Conservation (phyloP, 2,113 vertebrate species). For the Oryzias melastigma region DNA sequence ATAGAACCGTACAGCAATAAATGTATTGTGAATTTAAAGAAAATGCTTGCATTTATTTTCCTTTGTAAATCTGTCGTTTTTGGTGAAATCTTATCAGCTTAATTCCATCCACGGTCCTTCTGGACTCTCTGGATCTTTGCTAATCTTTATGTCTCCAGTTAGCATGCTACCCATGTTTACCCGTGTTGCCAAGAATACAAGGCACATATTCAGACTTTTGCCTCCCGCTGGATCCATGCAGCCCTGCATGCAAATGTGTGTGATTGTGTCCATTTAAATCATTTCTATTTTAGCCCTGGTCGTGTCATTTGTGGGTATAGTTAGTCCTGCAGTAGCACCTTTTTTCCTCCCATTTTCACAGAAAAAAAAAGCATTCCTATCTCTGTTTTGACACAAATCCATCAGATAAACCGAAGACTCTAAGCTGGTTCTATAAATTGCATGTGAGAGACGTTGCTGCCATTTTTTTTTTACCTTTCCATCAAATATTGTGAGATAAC, state of each 20-base stretch:
- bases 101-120: constrained; percentile 4
- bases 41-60: too few species aligned
- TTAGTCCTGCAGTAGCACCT: not conserved
- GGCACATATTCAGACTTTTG: constrained; percentile 58
- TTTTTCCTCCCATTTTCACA: constrained; percentile 12
- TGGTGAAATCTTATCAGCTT: not conserved
- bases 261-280: constrained; percentile 12
- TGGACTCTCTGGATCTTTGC: constrained; percentile 11
- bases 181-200: constrained; percentile 51
- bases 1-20: too few species aligned
- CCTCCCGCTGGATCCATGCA: constrained; percentile 43
- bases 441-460: constrained; percentile 38
- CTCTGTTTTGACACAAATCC: constrained; percentile 28
- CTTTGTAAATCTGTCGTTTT: not conserved
- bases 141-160: constrained; percentile 49
- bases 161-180: constrained; percentile 64
- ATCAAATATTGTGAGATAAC: constrained; percentile 47
- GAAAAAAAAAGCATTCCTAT: constrained; percentile 12
- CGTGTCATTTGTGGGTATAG: constrained; percentile 13
- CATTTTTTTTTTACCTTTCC: constrained; percentile 55
- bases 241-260: constrained; percentile 42
- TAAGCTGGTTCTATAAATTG: constrained; percentile 37
- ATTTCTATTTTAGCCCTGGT: not conserved
- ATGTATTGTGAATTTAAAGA: too few species aligned
- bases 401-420: constrained; percentile 28